A percentile compares a stretch with the other conserved stretches of the same genome.
These are phyloP conservation scores for Fregetta grallaria DNA, from an alignment of 2,113 vertebrate genomes.

Conservation along the genomic window DNA sequence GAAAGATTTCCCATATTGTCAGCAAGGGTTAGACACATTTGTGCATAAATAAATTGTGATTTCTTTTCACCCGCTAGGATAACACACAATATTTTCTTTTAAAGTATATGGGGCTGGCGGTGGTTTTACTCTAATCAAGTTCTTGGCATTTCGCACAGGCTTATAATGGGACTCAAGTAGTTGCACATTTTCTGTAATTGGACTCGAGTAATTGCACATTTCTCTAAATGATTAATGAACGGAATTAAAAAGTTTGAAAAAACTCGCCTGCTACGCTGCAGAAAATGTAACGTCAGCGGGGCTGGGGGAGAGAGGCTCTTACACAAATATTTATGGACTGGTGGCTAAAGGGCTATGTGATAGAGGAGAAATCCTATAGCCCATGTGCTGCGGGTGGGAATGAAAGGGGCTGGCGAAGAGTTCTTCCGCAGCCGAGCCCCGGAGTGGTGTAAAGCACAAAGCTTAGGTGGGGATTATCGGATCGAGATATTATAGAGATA, in stretches of 20 bases:
- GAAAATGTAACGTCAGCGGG: background rate
- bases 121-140: constrained; percentile 56
- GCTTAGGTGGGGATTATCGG: background rate
- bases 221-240: constrained; percentile 61
- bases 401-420: background rate
- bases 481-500: background rate
- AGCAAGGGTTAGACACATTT: constrained; percentile 64
- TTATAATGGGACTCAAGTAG: constrained; percentile 59
- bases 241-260: constrained; percentile 29
- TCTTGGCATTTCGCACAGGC: constrained; percentile 59
- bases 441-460: background rate
- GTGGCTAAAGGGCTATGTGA: background rate
- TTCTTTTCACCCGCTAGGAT: constrained; percentile 53
- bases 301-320: background rate
- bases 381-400: background rate
- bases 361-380: accelerated
- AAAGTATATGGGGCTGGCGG: constrained; percentile 34
- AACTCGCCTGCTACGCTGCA: background rate
- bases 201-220: constrained; percentile 62
- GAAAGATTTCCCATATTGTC: constrained; percentile 70
- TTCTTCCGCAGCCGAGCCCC: accelerated
- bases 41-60: constrained; percentile 65
- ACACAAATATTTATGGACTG: background rate
- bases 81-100: constrained; percentile 51
- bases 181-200: constrained; percentile 62